Conservation (phyloP, 23 tunicate genomes). For the Pegea sp. region DNA sequence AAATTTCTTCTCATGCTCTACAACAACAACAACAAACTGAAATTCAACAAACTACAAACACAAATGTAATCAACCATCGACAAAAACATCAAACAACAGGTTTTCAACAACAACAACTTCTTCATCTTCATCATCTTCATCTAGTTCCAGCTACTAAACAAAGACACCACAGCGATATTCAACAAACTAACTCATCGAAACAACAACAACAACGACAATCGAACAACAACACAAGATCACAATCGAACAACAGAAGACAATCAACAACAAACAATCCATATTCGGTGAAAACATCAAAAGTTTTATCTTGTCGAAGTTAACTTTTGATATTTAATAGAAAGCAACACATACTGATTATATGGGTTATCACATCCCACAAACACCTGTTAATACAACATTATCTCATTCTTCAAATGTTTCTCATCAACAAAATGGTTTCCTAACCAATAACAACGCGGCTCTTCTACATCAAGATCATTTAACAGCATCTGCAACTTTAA, state of each 20-base stretch:
- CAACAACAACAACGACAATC: too few species aligned
- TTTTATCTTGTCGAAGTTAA: neutral
- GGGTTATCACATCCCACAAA: constrained; percentile 48
- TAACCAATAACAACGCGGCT: constrained; percentile 25
- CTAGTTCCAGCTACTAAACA: too few species aligned
- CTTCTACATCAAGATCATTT: constrained; percentile 54
- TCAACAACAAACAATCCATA: neutral
- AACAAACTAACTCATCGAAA: too few species aligned
- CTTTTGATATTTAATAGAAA: constrained; percentile 2
- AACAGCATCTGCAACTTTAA: constrained; percentile 61
- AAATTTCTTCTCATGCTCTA: too few species aligned
- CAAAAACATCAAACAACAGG: too few species aligned
- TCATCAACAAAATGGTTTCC: constrained; percentile 58
- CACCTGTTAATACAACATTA: constrained; percentile 12
- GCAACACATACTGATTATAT: constrained; percentile 23
- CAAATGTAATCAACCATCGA: too few species aligned
- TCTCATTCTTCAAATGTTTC: constrained; percentile 28
- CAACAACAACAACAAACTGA: too few species aligned
- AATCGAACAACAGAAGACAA: constrained; percentile 6
- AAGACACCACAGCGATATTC: too few species aligned
- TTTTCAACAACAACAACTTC: too few species aligned
- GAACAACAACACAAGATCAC: too few species aligned
- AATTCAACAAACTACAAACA: too few species aligned
- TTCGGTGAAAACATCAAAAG: constrained; percentile 2
- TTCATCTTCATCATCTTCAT: too few species aligned